phyloP scores from a whole-genome alignment of 2,113 vertebrate species.

The Cygnus buccinator region DNA sequence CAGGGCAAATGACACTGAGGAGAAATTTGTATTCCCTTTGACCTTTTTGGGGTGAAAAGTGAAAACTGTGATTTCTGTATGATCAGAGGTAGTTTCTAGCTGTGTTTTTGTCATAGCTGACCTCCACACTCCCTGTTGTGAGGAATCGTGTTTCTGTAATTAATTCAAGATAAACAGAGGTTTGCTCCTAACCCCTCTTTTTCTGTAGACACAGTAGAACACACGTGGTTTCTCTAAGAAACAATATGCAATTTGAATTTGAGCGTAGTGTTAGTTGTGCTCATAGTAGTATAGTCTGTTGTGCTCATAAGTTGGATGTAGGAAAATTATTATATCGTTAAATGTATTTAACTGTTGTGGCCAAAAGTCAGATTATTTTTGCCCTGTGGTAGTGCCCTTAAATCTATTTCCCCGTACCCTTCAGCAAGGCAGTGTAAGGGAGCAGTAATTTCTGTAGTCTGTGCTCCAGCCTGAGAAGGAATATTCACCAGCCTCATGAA shows the following conservation, averaged over 20 bases:
- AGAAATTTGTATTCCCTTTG: not conserved
- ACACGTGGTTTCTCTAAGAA: not conserved
- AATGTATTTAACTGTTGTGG: not conserved
- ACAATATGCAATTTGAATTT: not conserved
- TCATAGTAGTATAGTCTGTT: not conserved
- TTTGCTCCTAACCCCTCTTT: not conserved
- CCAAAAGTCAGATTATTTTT: not conserved
- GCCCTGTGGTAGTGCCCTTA: not conserved
- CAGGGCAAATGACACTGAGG: not conserved
- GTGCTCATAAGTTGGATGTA: not conserved
- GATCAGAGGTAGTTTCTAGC: not conserved
- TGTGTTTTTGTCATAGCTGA: not conserved
- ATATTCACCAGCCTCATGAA: not conserved
- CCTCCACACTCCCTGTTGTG: not conserved
- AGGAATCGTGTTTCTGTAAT: not conserved
- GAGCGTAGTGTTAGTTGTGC: not conserved
- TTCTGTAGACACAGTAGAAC: not conserved
- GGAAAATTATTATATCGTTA: not conserved
- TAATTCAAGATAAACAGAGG: not conserved
- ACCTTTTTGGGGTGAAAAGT: not conserved
- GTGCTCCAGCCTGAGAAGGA: not conserved
- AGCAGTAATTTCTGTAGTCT: not conserved
- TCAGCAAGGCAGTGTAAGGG: not conserved
- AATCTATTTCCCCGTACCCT: not conserved
- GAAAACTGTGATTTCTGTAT: not conserved